These are phyloP conservation scores for Mystacides longicornis DNA, from an alignment of 2,888 invertebrate species.

Conservation along the genomic window DNA sequence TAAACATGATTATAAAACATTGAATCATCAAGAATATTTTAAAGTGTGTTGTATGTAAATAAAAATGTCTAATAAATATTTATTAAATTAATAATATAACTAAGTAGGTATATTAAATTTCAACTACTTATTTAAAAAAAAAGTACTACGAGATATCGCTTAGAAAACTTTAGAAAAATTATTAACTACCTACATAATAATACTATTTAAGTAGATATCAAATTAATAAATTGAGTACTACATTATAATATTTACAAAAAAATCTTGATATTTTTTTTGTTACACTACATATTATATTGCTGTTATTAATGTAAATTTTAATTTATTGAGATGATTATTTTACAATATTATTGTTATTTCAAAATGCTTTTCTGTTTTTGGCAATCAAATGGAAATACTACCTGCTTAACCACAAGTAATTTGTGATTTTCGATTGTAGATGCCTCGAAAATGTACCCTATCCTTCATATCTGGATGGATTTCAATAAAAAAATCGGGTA, in stretches of 20 bases:
- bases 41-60: too few relatives aligned
- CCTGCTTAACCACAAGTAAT: too few relatives aligned
- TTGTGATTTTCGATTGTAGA: too few relatives aligned
- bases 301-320: background rate
- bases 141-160: background rate
- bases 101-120: background rate
- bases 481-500: too few relatives aligned
- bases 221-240: background rate
- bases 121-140: background rate
- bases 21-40: too few relatives aligned
- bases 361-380: too few relatives aligned
- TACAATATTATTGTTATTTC: background rate
- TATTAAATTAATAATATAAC: background rate
- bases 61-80: background rate
- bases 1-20: too few relatives aligned
- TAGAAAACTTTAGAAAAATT: conserved; percentile 1
- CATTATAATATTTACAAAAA: background rate
- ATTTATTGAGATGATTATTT: background rate
- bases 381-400: too few relatives aligned
- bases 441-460: too few relatives aligned
- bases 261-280: background rate
- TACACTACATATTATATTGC: background rate
- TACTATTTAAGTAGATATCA: background rate
- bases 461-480: too few relatives aligned
- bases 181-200: too few relatives aligned